Evolutionary conservation across 2,888 invertebrate species (phyloP).

Genomic region (Sericinus montela): DNA sequence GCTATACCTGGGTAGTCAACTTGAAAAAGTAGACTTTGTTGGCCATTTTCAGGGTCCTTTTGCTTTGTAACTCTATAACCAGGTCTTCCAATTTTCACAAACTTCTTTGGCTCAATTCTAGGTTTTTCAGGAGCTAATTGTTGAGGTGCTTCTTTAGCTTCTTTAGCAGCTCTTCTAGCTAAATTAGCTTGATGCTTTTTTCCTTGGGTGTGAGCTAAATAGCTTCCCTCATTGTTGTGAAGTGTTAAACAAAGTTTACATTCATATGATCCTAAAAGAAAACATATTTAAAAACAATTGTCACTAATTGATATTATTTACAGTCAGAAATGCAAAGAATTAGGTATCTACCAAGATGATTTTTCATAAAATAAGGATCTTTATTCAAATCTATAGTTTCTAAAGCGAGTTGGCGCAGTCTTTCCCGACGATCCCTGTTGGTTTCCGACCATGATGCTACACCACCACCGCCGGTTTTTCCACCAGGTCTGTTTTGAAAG

Average conservation of each 20-base stretch:
- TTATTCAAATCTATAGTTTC: conserved; percentile 99
- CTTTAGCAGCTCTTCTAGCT: conserved; percentile 98
- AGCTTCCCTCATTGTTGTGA: conserved; percentile 99
- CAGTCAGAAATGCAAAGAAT: not conserved
- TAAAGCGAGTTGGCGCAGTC: conserved; percentile 95
- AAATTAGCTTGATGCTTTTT: conserved; percentile 99
- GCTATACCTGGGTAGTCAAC: conserved; percentile 90
- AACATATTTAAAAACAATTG: not conserved
- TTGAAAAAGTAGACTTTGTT: conserved; percentile 98
- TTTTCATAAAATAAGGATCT: conserved; percentile 99
- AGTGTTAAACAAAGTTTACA: conserved; percentile 98
- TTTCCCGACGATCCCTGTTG: conserved; percentile 96
- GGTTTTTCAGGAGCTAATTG: conserved; percentile 97
- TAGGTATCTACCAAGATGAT: conserved; percentile 91
- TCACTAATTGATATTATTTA: too few relatives aligned
- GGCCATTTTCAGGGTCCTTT: conserved; percentile 95
- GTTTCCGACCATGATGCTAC: conserved; percentile 99
- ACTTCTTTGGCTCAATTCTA: conserved; percentile 98
- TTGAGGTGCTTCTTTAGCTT: conserved; percentile 97
- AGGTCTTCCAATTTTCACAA: conserved; percentile 99
- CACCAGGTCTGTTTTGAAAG: conserved; percentile 96
- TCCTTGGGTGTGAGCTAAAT: conserved; percentile 99
- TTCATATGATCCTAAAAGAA: conserved; percentile 91
- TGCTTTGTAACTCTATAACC: conserved; percentile 99
- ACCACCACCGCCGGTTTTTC: conserved; percentile 86